phyloP scores from a whole-genome alignment of 2,113 vertebrate species.

The Steatornis caripensis region DNA sequence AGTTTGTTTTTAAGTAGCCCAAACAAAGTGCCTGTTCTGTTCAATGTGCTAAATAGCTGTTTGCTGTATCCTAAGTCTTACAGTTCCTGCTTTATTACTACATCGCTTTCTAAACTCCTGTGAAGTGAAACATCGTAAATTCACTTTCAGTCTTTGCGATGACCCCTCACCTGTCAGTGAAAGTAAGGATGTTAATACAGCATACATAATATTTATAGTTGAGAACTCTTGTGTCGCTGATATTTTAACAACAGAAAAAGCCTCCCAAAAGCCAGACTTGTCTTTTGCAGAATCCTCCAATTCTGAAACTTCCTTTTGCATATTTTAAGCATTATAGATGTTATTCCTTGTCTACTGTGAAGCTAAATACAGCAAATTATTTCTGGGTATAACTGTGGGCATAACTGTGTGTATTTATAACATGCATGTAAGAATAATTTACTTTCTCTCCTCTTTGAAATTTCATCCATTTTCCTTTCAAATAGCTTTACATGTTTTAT shows the following conservation, averaged over 20 bases:
- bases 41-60: neutral
- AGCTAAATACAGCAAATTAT: neutral
- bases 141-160: neutral
- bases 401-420: neutral
- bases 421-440: neutral
- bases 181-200: neutral
- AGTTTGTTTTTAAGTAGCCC: neutral
- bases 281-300: neutral
- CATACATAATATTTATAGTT: neutral
- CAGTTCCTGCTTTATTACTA: neutral
- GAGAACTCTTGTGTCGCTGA: neutral
- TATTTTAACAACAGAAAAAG: neutral
- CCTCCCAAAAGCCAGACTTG: neutral
- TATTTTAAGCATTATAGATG: fast-evolving
- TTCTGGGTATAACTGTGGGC: neutral
- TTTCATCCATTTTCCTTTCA: neutral
- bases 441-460: neutral
- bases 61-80: neutral
- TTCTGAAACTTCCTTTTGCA: neutral
- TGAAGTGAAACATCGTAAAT: neutral
- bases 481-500: neutral
- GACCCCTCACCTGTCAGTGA: neutral
- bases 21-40: neutral
- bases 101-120: neutral
- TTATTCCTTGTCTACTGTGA: neutral